Evolutionary conservation across 2,797 vertebrate species (phyloP), one percentile per base, ranked within the genome.

Genomic region (Thripadectes ignobilis): DNA sequence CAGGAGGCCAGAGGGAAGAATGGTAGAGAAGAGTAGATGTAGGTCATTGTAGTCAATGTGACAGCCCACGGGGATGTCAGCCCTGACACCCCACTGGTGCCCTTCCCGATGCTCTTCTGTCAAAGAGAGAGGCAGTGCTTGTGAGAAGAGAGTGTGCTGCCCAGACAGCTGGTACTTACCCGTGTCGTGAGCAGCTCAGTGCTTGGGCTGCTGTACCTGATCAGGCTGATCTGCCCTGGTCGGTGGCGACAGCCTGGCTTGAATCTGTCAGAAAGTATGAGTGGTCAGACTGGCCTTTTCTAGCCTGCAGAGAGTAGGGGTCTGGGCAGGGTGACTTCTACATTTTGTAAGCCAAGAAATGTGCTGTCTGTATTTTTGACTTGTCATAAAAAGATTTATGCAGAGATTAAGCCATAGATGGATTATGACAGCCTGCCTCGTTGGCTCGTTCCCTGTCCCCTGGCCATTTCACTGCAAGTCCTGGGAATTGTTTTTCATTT

Each of bases 1-100:
- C 51, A 63, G 76, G 69, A 88, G 26, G 89, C 94, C 84, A 87
- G 85, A 73, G 94, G 95, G 55, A n/a, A 79, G 86, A 92, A 43
- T 0, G 0, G 32, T 30, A 13, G 76, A n/a, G 84, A 45, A 32
- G 49, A 87, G 72, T 68, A 62, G 72, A 97, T 95, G 59, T 93
- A 93, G 94, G 96, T 95, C 96, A 89, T 27, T 54, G 3, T 3
- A 90, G 83, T 96, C 67, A 2, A 96, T 94, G 80, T 67, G 48
- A 57, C 80, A 96, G 83, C 93, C 93, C 80, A 72, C 5, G 66
- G 95, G 93, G 30, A 73, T 86, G 83, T 93, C 80, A 84, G 39
- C 79, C 62, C 73, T 95, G 83, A 66, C 79, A 69, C 48, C 54
- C 85, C 80, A 24, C 77, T 59, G 55, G 7, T 92, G 92, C 66